A percentile compares a stretch with the other conserved stretches of the same genome.
Evolutionary conservation across 2,888 invertebrate species (phyloP).

Genomic region (Stenodera caucasica): DNA sequence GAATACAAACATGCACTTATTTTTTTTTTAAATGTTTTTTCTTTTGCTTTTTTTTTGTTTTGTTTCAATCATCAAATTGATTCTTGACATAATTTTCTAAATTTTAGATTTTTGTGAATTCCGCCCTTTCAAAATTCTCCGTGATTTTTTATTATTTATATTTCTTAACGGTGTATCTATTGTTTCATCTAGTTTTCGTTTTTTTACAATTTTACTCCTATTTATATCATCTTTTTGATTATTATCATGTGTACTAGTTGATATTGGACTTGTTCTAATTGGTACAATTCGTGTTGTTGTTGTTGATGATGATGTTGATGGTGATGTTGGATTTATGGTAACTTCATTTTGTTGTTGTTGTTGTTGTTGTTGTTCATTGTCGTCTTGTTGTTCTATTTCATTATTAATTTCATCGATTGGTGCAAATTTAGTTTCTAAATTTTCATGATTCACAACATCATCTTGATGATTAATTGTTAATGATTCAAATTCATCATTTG

Average conservation of each 20-base stretch:
- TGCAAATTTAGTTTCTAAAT: conserved; percentile 48
- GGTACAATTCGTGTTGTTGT: conserved; percentile 3
- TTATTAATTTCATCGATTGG: conserved; percentile 9
- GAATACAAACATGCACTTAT: conserved; percentile 1
- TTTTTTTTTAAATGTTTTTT: not conserved
- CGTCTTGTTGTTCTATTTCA: conserved; percentile 7
- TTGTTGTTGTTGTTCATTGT: too few relatives aligned
- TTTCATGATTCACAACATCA: conserved; percentile 59
- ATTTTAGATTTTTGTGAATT: conserved; percentile 31
- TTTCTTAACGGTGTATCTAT: conserved; percentile 39
- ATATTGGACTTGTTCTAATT: conserved; percentile 18
- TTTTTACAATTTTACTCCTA: conserved; percentile 29
- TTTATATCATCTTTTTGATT: conserved; percentile 19
- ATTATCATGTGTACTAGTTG: conserved; percentile 9
- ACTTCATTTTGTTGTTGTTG: conserved; percentile 13
- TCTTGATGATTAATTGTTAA: conserved; percentile 58
- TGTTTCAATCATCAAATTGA: not conserved
- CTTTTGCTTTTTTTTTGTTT: not conserved
- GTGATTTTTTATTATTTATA: conserved; percentile 40
- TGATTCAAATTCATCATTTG: conserved; percentile 61
- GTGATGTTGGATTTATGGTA: not conserved
- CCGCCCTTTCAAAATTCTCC: conserved; percentile 42
- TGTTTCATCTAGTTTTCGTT: conserved; percentile 46
- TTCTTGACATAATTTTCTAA: conserved; percentile 9
- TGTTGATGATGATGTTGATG: not conserved